Percentiles rank a stretch among this genome's conserved stretches.
phyloP scores from a whole-genome alignment of 2,113 vertebrate species.

The Paracanthobrama guichenoti region DNA sequence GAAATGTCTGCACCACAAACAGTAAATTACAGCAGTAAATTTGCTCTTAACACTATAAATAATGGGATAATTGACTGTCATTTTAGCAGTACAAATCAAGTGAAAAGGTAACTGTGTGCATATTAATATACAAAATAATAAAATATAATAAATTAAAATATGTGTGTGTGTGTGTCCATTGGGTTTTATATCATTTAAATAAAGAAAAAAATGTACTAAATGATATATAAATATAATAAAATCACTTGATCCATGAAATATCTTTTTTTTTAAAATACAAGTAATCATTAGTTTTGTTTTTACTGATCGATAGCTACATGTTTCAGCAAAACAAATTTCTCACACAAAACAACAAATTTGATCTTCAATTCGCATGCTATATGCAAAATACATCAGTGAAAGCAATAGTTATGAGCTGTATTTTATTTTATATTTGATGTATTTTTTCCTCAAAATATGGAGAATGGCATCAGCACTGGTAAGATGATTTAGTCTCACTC shows the following conservation, averaged over 20 bases:
- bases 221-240: background rate
- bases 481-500: too few species aligned
- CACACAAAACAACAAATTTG: too few species aligned
- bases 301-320: too few species aligned
- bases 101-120: background rate
- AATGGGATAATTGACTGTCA: background rate
- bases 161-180: too few species aligned
- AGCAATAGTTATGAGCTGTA: too few species aligned
- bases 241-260: background rate
- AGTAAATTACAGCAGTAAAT: conserved; percentile 13
- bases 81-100: background rate
- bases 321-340: too few species aligned
- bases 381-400: too few species aligned
- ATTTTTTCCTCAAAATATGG: too few species aligned
- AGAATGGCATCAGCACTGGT: too few species aligned
- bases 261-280: background rate
- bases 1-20: background rate
- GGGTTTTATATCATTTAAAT: background rate
- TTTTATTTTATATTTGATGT: too few species aligned
- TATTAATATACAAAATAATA: background rate
- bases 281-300: background rate
- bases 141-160: too few species aligned
- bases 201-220: background rate
- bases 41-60: conserved; percentile 14
- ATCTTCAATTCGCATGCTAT: too few species aligned